Evolutionary conservation across 2,113 vertebrate genomes (phyloP), one percentile per base, ranked within the genome.

Genomic region (Casuarius casuarius): DNA sequence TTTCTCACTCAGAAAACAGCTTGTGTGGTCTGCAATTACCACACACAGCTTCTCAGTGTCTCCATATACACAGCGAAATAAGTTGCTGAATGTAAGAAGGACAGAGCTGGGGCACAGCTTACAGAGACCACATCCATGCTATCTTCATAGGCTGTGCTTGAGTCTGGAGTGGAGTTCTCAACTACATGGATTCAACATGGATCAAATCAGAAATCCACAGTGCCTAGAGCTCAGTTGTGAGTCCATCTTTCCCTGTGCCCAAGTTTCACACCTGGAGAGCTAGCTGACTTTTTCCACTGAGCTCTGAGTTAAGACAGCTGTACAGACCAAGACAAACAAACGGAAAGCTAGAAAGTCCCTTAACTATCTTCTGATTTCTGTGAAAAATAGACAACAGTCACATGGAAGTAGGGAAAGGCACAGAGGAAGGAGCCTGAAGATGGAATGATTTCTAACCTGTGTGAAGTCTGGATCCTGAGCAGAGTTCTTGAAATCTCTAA

Each of bases 391-490:
- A 38, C 12, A 67, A 42, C 6, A 25, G 1, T 56, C 14, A 70
- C 12, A 91, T 42, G 76, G 70, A 49, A 76, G 48, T 1, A 73
- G 6, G 9, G 22, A 5, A 74, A 7, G 10, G 6, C 10, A 21
- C 10, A 83, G 61, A 84, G 35, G 48, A 89, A 89, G 31, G 51
- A 94, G 51, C 7, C 9, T 59, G 19, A 81, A 59, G 8, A 51
- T 13, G 25, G 3, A 11, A 2, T n/a, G 49, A 5, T 73, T 91
- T 71, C 94, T 66, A 97, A 99, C 99, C 98, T 98, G 98, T 84
- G 99, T 98, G 97, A 99, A 99, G 71, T 99, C 98, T 1, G 99
- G 99, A 96, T 99, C 99, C 96, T 99, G 98, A 16, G 96, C 97
- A 5, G 97, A 74, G 19, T 99, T 93, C 26, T 66, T 98, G 98